Evolutionary conservation across 2,113 vertebrate species (phyloP).

Genomic region (Mirza zaza): DNA sequence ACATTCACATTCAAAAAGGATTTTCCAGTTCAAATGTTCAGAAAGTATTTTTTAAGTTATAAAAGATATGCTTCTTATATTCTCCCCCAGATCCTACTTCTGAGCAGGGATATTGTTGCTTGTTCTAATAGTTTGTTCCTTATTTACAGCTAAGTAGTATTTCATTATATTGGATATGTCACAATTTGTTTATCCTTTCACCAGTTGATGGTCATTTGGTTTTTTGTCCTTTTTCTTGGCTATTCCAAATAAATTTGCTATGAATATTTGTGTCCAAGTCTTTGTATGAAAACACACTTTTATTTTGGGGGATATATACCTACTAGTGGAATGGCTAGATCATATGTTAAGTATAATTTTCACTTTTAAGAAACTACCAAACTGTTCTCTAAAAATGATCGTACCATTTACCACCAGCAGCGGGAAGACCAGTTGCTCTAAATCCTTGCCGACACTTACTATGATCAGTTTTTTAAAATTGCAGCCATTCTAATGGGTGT

Average conservation of each 20-base stretch:
- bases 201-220: neutral
- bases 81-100: neutral
- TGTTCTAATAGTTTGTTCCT: neutral
- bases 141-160: neutral
- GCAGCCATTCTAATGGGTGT: neutral
- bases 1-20: neutral
- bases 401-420: neutral
- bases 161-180: neutral
- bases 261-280: neutral
- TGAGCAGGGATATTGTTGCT: neutral
- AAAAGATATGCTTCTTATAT: neutral
- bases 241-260: neutral
- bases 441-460: neutral
- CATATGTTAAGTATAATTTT: neutral
- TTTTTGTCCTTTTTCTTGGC: neutral
- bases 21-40: neutral
- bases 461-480: neutral
- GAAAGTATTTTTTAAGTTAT: neutral
- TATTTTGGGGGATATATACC: neutral
- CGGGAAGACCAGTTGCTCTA: neutral
- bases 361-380: neutral
- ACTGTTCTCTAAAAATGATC: neutral
- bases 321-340: neutral
- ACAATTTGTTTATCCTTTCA: neutral
- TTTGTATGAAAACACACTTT: neutral